Conservation (phyloP, 2,113 vertebrate genomes). For the Probosciger aterrimus region DNA sequence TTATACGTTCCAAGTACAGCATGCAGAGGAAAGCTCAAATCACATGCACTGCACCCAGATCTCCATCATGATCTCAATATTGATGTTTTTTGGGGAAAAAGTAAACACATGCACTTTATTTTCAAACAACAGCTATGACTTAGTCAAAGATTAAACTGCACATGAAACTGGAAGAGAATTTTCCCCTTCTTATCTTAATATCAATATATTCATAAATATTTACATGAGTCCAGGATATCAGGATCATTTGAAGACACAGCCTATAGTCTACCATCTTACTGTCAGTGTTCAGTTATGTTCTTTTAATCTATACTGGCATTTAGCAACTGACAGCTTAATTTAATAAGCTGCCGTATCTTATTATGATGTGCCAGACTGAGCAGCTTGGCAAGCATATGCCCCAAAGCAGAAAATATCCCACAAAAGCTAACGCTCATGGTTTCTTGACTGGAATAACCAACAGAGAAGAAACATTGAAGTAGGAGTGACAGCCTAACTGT, state of each 20-base stretch:
- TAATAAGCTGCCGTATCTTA: background rate
- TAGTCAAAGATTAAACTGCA: constrained; percentile 35
- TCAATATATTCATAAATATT: constrained; percentile 41
- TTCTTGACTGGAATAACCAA: background rate
- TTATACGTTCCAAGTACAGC: background rate
- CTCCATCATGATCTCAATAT: background rate
- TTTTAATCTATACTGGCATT: background rate
- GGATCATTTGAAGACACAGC: background rate
- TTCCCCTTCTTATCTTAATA: constrained; percentile 29
- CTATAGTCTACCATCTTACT: background rate
- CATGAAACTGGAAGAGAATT: background rate
- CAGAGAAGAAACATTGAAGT: background rate
- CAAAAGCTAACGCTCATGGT: fast-evolving
- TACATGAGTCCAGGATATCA: background rate
- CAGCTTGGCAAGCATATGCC: background rate
- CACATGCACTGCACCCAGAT: background rate
- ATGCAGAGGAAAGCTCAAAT: background rate
- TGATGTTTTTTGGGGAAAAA: background rate
- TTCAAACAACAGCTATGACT: constrained; percentile 12
- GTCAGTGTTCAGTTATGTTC: background rate
- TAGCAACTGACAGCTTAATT: background rate
- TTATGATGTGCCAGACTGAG: background rate
- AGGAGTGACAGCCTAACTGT: background rate
- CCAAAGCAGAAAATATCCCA: background rate
- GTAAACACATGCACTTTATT: constrained; percentile 1